A percentile compares a stretch with the other conserved stretches of the same genome.
These are phyloP conservation scores for Hetaerina americana DNA, from an alignment of 1,140 invertebrate genomes.

Conservation along the genomic window DNA sequence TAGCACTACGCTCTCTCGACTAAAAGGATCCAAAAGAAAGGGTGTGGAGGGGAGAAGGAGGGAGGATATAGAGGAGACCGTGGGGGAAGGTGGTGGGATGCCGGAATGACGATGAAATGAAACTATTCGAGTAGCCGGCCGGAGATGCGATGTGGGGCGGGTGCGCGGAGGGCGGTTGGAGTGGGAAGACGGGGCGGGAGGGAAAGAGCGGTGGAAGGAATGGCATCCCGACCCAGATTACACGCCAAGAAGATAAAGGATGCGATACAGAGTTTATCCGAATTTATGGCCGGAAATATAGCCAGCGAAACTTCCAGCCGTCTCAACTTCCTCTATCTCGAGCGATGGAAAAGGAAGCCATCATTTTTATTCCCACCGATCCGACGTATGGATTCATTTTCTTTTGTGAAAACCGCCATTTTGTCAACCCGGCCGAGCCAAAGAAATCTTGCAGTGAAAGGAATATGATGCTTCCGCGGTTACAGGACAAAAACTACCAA, in stretches of 20 bases:
- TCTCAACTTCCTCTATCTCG: neutral
- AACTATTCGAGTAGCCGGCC: too few species aligned
- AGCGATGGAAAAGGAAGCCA: slow-evolving; percentile 9
- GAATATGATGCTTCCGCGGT: neutral
- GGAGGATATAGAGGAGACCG: too few species aligned
- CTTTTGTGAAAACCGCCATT: neutral
- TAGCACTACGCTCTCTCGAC: too few species aligned
- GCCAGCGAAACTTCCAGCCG: slow-evolving; percentile 13
- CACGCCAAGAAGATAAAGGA: slow-evolving; percentile 14
- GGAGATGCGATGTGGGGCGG: too few species aligned
- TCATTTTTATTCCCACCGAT: slow-evolving; percentile 13
- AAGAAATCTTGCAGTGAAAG: neutral
- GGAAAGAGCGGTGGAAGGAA: slow-evolving; percentile 29
- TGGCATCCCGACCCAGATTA: slow-evolving; percentile 23
- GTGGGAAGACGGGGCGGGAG: neutral
- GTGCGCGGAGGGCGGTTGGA: neutral
- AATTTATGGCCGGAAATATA: slow-evolving; percentile 25
- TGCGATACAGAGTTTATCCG: neutral
- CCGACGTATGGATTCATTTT: too few species aligned
- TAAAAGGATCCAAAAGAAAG: too few species aligned
- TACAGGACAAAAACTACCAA: too few species aligned
- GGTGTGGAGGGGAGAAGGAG: too few species aligned
- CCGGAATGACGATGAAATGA: too few species aligned
- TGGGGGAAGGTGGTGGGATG: too few species aligned
- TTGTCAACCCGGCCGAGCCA: neutral